Base-by-base conservation (phyloP, 2,113 vertebrate genomes). In the Bos javanicus region DNA sequence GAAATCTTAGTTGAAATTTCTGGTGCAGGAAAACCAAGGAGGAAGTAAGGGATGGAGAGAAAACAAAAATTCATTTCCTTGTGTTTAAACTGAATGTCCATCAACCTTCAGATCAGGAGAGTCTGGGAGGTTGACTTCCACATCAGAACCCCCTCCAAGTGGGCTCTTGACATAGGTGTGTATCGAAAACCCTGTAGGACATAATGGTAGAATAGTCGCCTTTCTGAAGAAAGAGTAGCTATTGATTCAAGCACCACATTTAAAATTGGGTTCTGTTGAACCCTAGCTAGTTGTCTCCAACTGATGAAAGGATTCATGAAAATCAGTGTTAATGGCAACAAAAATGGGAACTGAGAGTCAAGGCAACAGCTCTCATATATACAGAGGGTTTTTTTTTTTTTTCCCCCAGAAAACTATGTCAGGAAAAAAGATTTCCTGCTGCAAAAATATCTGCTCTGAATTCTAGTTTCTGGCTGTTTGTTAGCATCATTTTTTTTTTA, bases 391-490 rank as follows among this genome's bases (percentile, higher is more conserved):
- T 39, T 71, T n/a, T 90, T 59, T 87, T 92, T 59, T 87, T 92
- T 71, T 39, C 1, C 0, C 50, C 30, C 52, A 30, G n/a, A 16
- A n/a, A 87, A 26, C 12, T 30, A 10, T 60, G 64, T 50, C 60
- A 87, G 21, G 50, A 94, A 97, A 39, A 74, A n/a, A 90, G 14
- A 67, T 52, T 67, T 95, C n/a, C 81, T 92, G 21, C n/a, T 92
- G 13, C 11, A 89, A 36, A 86, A 92, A 54, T 43, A 25, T 95
- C 71, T 87, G 39, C 52, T 87, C 16, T 43, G 39, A 95, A 62
- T 87, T 52, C 56, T 36, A 26, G 26, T 59, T 94, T 82, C 83
- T n/a, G 12, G 23, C 39, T 87, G 39, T 52, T 84, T 57, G 26
- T 56, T 39, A 50, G 50, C n/a, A 85, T 39, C 78, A n/a, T 78